Base-by-base conservation (phyloP, 2,888 invertebrate genomes). In the Drosophila cognata region DNA sequence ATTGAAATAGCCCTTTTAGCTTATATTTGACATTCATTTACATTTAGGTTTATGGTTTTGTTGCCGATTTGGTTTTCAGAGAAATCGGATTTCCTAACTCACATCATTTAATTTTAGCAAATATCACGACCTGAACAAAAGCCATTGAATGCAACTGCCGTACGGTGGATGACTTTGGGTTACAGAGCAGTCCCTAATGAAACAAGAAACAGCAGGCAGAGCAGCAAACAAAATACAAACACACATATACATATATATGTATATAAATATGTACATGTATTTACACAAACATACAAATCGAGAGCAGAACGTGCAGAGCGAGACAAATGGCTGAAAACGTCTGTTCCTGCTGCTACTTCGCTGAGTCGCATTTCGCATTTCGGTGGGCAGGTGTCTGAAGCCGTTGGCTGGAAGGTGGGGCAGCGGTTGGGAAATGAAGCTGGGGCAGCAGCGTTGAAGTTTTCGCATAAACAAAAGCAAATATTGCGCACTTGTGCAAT, bases 401-500 rank as follows among this genome's bases (percentile, higher is more conserved):
- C 29, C 29, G 28, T 41, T 13, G 25, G 58, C 33, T 61, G 69
- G 60, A 4, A 7, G 38, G 38, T 52, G 41, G 60, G 51, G 56
- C 53, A 50, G 18, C 28, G 28, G 8, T n/a, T 25, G 55, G 41
- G 8, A 10, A 28, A 5, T 38, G 36, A 41, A 38, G 61, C 38
- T 65, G 71, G 66, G 63, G 48, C 65, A 58, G 52, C 57, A 63
- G 70, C 55, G 76, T 74, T 84, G 77, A 88, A 83, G 88, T 85
- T 82, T 87, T 84, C 79, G 77, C 91, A 90, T 89, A 89, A 90
- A 85, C 82, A 88, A 85, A 91, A 84, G 83, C 91, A 88, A 90
- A 91, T 92, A 91, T 90, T 90, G 92, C 91, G 90, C 92, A 91
- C 91, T 91, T 89, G 92, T 91, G 84, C 88, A 90, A 89, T 92